Percentiles rank a stretch among this genome's conserved stretches.
phyloP scores from a whole-genome alignment of 2,888 invertebrate species.

The Amblyjoppa fuscipennis region DNA sequence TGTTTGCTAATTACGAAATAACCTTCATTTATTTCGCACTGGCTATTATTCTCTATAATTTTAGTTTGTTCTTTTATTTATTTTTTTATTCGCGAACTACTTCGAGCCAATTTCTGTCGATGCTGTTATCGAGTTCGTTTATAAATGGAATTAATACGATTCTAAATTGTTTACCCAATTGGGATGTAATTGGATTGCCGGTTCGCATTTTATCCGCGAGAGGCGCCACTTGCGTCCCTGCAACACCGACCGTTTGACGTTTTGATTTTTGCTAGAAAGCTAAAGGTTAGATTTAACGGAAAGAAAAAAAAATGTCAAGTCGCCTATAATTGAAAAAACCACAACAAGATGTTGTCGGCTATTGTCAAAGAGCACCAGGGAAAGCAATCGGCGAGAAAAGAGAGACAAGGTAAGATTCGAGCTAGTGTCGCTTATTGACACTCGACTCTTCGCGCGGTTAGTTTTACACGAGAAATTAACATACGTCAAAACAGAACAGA shows the following conservation, averaged over 20 bases:
- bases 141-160: background rate
- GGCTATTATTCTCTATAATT: background rate
- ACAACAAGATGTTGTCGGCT: conserved; percentile 91
- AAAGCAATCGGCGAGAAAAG: conserved; percentile 92
- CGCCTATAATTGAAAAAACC: background rate
- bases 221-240: conserved; percentile 14
- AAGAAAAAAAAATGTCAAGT: conserved; percentile 14
- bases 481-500: conserved; percentile 89
- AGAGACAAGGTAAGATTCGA: conserved; percentile 90
- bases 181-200: background rate
- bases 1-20: background rate
- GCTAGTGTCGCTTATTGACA: conserved; percentile 1
- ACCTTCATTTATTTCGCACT: conserved; percentile 46
- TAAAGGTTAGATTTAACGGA: background rate
- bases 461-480: conserved; percentile 36
- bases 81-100: background rate
- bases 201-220: conserved; percentile 8
- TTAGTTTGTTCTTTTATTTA: background rate
- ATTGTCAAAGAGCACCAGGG: conserved; percentile 95
- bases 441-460: conserved; percentile 19
- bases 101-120: background rate
- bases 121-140: background rate
- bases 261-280: background rate
- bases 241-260: background rate
- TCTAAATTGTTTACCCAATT: background rate